A percentile compares a stretch with the other conserved stretches of the same genome.
Conservation (phyloP, 2,797 vertebrate species). For the Ispidina picta region DNA sequence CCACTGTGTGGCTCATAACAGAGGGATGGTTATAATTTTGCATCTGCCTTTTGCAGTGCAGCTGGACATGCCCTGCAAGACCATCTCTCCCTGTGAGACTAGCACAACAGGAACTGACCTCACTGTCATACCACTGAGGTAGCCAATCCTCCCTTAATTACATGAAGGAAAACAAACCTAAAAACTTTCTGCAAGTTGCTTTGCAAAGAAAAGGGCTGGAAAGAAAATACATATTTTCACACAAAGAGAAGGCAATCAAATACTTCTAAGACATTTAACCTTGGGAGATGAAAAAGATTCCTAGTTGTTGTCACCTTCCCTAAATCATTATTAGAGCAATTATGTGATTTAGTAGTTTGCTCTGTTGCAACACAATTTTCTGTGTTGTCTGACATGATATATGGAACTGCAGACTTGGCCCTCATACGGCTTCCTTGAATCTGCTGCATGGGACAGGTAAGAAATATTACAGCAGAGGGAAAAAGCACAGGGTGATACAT, state of each 20-base stretch:
- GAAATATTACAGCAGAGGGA: not conserved
- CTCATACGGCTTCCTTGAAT: not conserved
- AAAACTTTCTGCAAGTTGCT: not conserved
- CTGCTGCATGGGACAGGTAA: not conserved
- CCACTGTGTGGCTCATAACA: accelerated
- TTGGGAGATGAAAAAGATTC: slow-evolving; percentile 3
- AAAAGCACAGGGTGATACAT: not conserved
- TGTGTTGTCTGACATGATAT: not conserved
- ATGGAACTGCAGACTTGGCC: slow-evolving; percentile 4
- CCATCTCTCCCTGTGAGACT: not conserved
- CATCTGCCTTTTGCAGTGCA: not conserved
- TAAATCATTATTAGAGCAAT: not conserved
- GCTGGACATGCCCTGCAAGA: not conserved
- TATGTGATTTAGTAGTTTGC: slow-evolving; percentile 43
- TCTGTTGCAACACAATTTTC: slow-evolving; percentile 13
- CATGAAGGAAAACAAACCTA: not conserved
- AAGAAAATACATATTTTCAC: not conserved
- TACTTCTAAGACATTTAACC: not conserved
- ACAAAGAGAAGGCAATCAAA: not conserved
- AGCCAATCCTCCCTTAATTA: not conserved
- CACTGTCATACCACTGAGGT: accelerated
- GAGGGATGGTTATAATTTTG: accelerated
- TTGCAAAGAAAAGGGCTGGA: not conserved
- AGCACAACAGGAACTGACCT: not conserved
- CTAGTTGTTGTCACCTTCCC: not conserved